Conservation (phyloP, 2,113 vertebrate genomes). For the Phaethon lepturus region DNA sequence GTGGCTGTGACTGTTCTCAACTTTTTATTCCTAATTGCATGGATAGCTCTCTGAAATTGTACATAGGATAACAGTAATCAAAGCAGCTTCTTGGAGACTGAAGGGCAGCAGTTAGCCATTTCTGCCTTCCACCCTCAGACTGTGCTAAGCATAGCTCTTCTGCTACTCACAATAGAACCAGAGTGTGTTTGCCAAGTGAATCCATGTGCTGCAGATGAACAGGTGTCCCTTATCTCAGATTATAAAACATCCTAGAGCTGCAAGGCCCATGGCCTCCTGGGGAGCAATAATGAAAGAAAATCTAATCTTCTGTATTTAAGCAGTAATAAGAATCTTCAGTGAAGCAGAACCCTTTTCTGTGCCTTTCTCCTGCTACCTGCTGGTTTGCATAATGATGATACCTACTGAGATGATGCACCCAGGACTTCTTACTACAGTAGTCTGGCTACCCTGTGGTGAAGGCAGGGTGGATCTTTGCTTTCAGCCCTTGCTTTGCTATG, state of each 20-base stretch:
- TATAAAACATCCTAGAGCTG: slow-evolving; percentile 24
- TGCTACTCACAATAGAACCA: not conserved
- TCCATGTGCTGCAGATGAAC: slow-evolving; percentile 16
- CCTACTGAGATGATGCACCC: not conserved
- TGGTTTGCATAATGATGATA: slow-evolving; percentile 52
- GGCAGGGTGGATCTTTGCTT: not conserved
- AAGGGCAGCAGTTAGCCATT: slow-evolving; percentile 43
- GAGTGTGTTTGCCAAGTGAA: not conserved
- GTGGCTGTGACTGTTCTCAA: not conserved
- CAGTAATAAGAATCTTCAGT: slow-evolving; percentile 62
- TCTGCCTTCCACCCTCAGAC: slow-evolving; percentile 16
- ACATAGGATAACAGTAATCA: not conserved
- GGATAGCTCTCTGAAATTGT: not conserved
- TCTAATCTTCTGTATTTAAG: slow-evolving; percentile 56
- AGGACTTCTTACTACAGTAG: not conserved
- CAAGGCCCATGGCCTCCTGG: slow-evolving; percentile 34
- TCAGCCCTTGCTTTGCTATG: not conserved
- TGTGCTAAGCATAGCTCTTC: not conserved
- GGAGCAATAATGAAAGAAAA: slow-evolving; percentile 60
- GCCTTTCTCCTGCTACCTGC: slow-evolving; percentile 25
- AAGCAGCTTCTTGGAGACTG: not conserved
- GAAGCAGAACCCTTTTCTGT: slow-evolving; percentile 55
- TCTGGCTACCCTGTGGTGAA: not conserved
- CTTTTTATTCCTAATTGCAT: not conserved
- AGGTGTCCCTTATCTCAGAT: slow-evolving; percentile 52